Evolutionary conservation across 2,113 vertebrate genomes (phyloP), one percentile per base, ranked within the genome.

Genomic region (Sterrhoptilus dennistouni): DNA sequence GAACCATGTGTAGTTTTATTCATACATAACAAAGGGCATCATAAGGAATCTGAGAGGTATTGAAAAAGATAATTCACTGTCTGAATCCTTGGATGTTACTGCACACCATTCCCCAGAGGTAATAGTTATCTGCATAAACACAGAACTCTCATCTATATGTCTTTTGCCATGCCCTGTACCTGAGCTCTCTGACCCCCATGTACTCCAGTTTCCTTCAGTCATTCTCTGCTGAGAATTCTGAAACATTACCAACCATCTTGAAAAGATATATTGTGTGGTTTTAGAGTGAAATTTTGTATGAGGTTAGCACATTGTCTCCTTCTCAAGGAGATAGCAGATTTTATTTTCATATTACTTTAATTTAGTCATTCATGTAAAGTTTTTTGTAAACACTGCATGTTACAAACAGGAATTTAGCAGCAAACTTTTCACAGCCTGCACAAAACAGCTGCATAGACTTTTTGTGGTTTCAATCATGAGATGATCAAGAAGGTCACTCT

Each of bases 181-280:
- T 81, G 27, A 92, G 68, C 91, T 84, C 19, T 75, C 86, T 93
- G 38, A 93, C 56, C 45, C 57, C 68, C 11, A 23, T 25, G 8
- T 63, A 84, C 23, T 96, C 90, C 52, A 82, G 33, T 25, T 97
- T 94, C 50, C n/a, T 96, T 86, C 63, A 95, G 71, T 61, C 53
- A 42, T 23, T 47, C 2, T 29, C 40, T 56, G 29, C 8, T 47
- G n/a, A 74, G 50, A 74, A 63, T 42, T 9, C 44, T 60, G 25
- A 84, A 83, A 71, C 27, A 27, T 74, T 50, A 64, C 14, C 19
- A 81, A 19, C 7, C 15, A 52, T 68, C 33, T 76, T 75, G 49
- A 87, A 90, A 61, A 69, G 52, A n/a, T 18, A n/a, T 5, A 18
- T 38, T 71, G 14, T 50, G 14, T 4, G 2, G 1, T 22, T 77